Evolutionary conservation across 2,113 vertebrate species (phyloP).

Genomic region (Thomomys bottae): DNA sequence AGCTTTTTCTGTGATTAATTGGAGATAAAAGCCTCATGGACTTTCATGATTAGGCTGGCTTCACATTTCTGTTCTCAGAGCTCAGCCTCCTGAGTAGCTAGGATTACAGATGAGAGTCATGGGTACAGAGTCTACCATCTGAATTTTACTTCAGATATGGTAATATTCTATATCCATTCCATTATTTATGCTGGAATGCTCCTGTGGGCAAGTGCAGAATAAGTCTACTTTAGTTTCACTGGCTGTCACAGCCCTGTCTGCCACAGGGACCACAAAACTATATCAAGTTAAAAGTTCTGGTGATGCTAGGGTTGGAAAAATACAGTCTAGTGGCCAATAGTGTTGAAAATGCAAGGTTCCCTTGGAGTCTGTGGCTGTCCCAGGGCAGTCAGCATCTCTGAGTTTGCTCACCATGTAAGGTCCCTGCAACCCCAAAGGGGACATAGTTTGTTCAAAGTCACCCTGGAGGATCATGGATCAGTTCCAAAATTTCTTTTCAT

Average conservation of each 20-base stretch:
- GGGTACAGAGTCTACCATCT: neutral
- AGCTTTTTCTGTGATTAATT: too few relatives aligned
- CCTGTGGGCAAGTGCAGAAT: neutral
- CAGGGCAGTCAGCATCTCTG: conserved; percentile 54
- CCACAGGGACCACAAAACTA: neutral
- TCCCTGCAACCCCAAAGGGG: conserved; percentile 43
- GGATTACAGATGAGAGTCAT: too few relatives aligned
- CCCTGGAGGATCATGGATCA: conserved; percentile 18
- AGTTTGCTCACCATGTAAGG: conserved; percentile 61
- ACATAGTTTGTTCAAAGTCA: conserved; percentile 22
- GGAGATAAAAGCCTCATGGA: too few relatives aligned
- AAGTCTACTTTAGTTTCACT: neutral
- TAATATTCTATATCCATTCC: neutral
- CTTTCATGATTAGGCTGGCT: too few relatives aligned
- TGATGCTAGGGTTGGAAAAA: conserved; percentile 23
- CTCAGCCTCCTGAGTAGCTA: too few relatives aligned
- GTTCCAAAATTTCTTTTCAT: neutral
- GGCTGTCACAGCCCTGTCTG: neutral
- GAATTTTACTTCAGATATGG: neutral
- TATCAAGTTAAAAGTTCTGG: conserved; percentile 50
- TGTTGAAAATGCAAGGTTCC: neutral
- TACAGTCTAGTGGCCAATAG: neutral
- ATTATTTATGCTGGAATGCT: neutral
- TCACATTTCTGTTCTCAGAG: too few relatives aligned
- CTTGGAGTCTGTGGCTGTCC: conserved; percentile 11